Evolutionary conservation across 2,797 vertebrate species (phyloP), one percentile per base, ranked within the genome.

Genomic region (Helostoma temminkii): DNA sequence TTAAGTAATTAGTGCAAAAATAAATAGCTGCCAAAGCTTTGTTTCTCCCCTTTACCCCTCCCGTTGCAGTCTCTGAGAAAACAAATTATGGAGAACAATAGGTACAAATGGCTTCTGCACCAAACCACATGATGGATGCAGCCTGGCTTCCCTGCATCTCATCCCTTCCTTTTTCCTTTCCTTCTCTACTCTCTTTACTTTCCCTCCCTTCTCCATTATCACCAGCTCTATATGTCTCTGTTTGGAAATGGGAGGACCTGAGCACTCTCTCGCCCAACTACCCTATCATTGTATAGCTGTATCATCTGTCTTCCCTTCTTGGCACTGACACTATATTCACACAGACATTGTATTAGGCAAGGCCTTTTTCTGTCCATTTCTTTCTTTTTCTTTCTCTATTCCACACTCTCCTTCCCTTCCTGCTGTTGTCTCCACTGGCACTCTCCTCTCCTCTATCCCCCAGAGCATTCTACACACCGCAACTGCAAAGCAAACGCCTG

Each of bases 11-110:
- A 93, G 88, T 2, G 37, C 82, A 87, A 76, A 90, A 92, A 92
- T 91, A 92, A 93, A 92, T 90, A 89, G 81, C 85, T 84, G 83
- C 80, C 74, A 66, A 77, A 81, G 84, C 71, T 71, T 74, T 73
- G 74, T 79, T 82, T 81, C 83, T 78, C 74, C 80, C 71, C 70
- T 69, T 78, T 74, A 81, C 83, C 75, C 82, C 84, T 77, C 88
- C 88, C 72, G 28, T 70, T 74, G 73, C 85, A 82, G 73, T 81
- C 88, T 85, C 82, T 65, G 77, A 88, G 88, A 90, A 92, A 92
- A 92, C 91, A 92, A 92, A 93, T 93, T 91, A 91, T 90, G 76
- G 88, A 85, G 88, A 93, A 93, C 92, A 94, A 92, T 92, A 87
- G 89, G 87, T 91, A 91, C 89, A 93, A 93, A 93, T 93, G 92